Evolutionary conservation across 2,888 invertebrate genomes (phyloP).

Genomic region (Drosophila villosipedis): DNA sequence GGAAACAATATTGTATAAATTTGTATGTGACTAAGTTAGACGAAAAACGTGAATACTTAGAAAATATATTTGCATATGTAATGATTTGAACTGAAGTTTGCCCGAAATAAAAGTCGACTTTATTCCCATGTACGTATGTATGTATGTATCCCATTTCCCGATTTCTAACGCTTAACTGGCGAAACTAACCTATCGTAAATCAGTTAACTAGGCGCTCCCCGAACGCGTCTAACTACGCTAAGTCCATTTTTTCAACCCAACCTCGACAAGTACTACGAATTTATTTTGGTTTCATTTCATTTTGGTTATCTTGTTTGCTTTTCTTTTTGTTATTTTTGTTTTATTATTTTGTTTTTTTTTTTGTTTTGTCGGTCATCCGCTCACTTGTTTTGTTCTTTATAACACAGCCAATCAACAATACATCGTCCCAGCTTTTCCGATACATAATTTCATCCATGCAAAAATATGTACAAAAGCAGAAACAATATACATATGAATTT

Average conservation of each 20-base stretch:
- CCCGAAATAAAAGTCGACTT: slow-evolving; percentile 25
- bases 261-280: slow-evolving; percentile 19
- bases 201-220: slow-evolving; percentile 54
- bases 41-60: slow-evolving; percentile 33
- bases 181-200: slow-evolving; percentile 43
- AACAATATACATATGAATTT: slow-evolving; percentile 21
- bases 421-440: slow-evolving; percentile 38
- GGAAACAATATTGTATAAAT: slow-evolving; percentile 17
- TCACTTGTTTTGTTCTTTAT: slow-evolving; percentile 43
- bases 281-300: slow-evolving; percentile 15
- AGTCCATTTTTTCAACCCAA: slow-evolving; percentile 12
- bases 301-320: neutral
- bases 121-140: slow-evolving; percentile 20
- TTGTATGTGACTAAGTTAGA: slow-evolving; percentile 22
- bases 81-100: slow-evolving; percentile 62
- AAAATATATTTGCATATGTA: slow-evolving; percentile 50
- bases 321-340: neutral
- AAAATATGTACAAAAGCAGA: slow-evolving; percentile 32
- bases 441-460: slow-evolving; percentile 21
- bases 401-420: slow-evolving; percentile 74
- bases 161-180: slow-evolving; percentile 6
- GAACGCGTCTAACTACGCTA: slow-evolving; percentile 59
- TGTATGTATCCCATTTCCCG: slow-evolving; percentile 12
- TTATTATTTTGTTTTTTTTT: no score
- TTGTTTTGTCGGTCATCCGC: slow-evolving; percentile 24